phyloP scores from a whole-genome alignment of 2,888 invertebrate species.

The Emmelina monodactyla region DNA sequence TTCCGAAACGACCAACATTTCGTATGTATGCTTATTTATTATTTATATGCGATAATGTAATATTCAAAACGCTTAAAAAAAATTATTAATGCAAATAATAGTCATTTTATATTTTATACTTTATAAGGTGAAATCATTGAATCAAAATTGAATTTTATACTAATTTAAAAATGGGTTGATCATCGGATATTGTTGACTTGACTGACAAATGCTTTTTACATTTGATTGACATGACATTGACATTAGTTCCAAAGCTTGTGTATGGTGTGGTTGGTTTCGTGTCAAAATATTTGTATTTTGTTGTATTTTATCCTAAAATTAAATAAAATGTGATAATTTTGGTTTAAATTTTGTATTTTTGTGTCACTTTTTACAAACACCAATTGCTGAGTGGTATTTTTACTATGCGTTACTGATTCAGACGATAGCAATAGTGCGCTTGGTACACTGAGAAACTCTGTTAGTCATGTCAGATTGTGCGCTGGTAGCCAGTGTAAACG shows the following conservation, averaged over 20 bases:
- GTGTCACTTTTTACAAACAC: background rate
- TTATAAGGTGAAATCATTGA: no score
- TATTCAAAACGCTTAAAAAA: no score
- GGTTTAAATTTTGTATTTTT: slow-evolving; percentile 27
- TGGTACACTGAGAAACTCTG: slow-evolving; percentile 24
- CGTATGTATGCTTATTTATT: no score
- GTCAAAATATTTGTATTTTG: slow-evolving; percentile 64
- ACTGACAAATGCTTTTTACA: no score
- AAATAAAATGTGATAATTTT: slow-evolving; percentile 3
- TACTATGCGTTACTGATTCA: slow-evolving; percentile 38
- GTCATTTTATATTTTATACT: no score
- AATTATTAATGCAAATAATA: no score
- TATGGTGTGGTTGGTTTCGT: slow-evolving; percentile 28
- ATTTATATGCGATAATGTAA: no score
- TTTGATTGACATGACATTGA: slow-evolving; percentile 8
- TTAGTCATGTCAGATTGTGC: slow-evolving; percentile 66
- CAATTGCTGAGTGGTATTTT: slow-evolving; percentile 17
- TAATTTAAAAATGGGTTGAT: no score
- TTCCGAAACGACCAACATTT: no score
- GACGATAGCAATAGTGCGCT: slow-evolving; percentile 23
- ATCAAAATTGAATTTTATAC: no score
- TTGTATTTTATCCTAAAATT: slow-evolving; percentile 25
- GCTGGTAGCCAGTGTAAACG: slow-evolving; percentile 60
- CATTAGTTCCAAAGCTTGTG: no score
- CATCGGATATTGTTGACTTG: no score